Conservation (phyloP, 2,888 invertebrate species). For the Agrochola litura region DNA sequence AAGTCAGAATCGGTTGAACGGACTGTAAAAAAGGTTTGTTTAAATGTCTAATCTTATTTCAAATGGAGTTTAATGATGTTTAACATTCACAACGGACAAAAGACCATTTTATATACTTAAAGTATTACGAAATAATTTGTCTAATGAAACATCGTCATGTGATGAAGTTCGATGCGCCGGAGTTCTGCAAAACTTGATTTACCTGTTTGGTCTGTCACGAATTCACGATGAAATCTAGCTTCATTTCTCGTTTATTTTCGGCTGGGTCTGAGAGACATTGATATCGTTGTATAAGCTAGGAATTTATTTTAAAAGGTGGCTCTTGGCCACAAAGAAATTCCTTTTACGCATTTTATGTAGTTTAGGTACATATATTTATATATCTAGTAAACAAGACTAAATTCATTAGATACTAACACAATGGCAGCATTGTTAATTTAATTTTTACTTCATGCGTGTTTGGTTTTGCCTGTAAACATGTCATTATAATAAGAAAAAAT, state of each 20-base stretch:
- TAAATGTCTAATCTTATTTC: too few relatives aligned
- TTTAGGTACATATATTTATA: not conserved
- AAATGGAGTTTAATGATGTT: not conserved
- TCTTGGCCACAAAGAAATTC: not conserved
- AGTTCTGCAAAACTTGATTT: slow-evolving; percentile 80
- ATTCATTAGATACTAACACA: slow-evolving; percentile 8
- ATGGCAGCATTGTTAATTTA: slow-evolving; percentile 12
- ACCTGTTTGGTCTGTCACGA: slow-evolving; percentile 76
- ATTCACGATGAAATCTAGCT: slow-evolving; percentile 65
- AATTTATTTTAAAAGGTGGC: slow-evolving; percentile 23
- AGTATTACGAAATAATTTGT: slow-evolving; percentile 56
- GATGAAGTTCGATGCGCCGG: slow-evolving; percentile 76
- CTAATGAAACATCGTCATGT: slow-evolving; percentile 64
- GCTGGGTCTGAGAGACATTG: slow-evolving; percentile 42
- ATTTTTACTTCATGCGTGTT: slow-evolving; percentile 9
- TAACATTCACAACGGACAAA: slow-evolving; percentile 7
- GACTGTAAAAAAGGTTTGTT: too few relatives aligned
- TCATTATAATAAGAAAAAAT: not conserved
- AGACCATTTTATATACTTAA: slow-evolving; percentile 24
- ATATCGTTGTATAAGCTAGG: slow-evolving; percentile 35
- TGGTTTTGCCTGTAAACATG: slow-evolving; percentile 21
- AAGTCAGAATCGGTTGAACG: too few relatives aligned
- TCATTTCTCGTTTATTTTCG: slow-evolving; percentile 65
- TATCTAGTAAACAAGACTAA: not conserved
- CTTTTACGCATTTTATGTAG: not conserved